These are phyloP conservation scores for Synanthedon andrenaeformis DNA, from an alignment of 2,888 invertebrate species.

Conservation along the genomic window DNA sequence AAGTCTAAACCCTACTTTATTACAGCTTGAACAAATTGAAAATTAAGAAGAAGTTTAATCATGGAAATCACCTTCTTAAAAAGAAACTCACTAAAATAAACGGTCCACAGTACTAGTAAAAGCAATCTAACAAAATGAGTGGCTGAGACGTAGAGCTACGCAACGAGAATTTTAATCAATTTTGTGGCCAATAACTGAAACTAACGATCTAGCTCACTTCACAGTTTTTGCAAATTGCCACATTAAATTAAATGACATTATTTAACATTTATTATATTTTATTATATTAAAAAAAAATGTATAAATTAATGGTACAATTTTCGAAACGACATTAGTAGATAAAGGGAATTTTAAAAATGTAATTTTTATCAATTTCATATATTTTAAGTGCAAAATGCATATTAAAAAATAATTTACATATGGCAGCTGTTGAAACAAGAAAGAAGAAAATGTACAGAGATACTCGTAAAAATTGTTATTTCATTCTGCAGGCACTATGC, in stretches of 20 bases:
- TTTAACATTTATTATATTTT: too few relatives aligned
- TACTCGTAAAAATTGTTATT: too few relatives aligned
- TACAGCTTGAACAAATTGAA: too few relatives aligned
- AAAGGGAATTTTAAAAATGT: too few relatives aligned
- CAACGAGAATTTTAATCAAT: slow-evolving; percentile 63
- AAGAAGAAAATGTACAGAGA: slow-evolving; percentile 6
- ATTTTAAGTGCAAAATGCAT: too few relatives aligned
- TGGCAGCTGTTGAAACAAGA: slow-evolving; percentile 24
- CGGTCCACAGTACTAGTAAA: slow-evolving; percentile 9
- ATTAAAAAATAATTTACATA: too few relatives aligned
- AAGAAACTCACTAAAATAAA: slow-evolving; percentile 24
- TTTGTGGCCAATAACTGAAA: slow-evolving; percentile 55
- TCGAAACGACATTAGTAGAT: slow-evolving; percentile 24
- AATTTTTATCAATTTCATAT: too few relatives aligned
- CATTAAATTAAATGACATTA: slow-evolving; percentile 16
- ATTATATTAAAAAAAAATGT: too few relatives aligned
- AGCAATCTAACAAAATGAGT: slow-evolving; percentile 51
- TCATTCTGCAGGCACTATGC: too few relatives aligned
- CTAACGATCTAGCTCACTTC: slow-evolving; percentile 9
- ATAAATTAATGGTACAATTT: slow-evolving; percentile 25
- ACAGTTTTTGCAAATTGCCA: slow-evolving; percentile 48
- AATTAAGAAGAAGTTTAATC: too few relatives aligned
- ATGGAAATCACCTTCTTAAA: slow-evolving; percentile 8
- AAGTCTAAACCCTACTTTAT: too few relatives aligned
- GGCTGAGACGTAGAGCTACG: slow-evolving; percentile 40